Evolutionary conservation across 2,797 vertebrate species (phyloP), one percentile per base, ranked within the genome.

Genomic region (Leptoclinus maculatus): DNA sequence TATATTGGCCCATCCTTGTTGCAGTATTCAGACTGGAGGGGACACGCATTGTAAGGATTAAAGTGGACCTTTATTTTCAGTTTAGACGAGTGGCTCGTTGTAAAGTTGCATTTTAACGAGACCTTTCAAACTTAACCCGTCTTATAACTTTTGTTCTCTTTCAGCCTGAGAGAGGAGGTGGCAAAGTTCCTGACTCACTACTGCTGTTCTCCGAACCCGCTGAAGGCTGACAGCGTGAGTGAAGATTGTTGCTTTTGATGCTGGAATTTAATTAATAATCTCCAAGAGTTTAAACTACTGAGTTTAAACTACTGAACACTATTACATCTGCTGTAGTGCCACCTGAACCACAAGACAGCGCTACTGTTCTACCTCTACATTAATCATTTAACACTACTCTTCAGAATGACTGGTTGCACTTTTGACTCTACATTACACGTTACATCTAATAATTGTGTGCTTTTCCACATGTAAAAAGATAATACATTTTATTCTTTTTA

Each of bases 181-280:
- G 97, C 97, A 74, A 91, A 85, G 63, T 99, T 99, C 93, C 88
- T 99, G 88, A 96, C 96, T 53, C 89, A 95, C 78, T 97, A 97
- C 86, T 97, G 97, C 91, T 89, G 92, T 67, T 91, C 96, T 51
- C 94, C 96, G 17, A 89, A 81, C 43, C 93, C 85, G 57, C 94
- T 99, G 54, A 95, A 95, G 82, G 92, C 97, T 23, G 95, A 97
- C 80, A 97, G 97, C 36, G 97, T 99, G 92, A 94, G 98, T 97
- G 77, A 76, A 49, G 45, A 7, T 25, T 11, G n/a, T 19, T 54
- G 38, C 14, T 57, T 65, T 45, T 36, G 47, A 17, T 67, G 8
- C 2, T 57, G 5, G 19, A 58, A 13, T 27, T 36, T 13, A 49
- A 47, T 13, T 23, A 49, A n/a, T 25, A 5, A 53, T 53, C 7